Evolutionary conservation across 2,888 invertebrate species (phyloP).

Genomic region (Anthoptus insignis): DNA sequence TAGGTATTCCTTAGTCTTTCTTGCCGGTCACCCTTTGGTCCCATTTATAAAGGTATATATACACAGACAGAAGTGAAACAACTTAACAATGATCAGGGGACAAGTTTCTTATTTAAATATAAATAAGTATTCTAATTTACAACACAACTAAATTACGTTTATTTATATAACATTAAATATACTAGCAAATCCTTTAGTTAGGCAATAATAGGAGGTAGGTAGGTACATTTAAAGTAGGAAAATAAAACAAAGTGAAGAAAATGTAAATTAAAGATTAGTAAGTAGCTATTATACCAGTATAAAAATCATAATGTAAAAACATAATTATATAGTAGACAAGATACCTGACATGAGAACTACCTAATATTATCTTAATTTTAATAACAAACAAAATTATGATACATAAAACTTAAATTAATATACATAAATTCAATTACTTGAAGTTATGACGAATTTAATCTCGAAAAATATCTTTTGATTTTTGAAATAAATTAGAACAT

Average conservation of each 20-base stretch:
- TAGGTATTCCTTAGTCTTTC: conserved; percentile 15
- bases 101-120: neutral
- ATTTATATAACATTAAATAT: neutral
- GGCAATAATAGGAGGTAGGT: conserved; percentile 3
- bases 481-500: too few relatives aligned
- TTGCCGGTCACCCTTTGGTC: conserved; percentile 34
- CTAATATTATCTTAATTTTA: too few relatives aligned
- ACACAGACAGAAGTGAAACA: neutral
- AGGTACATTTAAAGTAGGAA: neutral
- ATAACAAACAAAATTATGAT: too few relatives aligned
- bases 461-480: too few relatives aligned
- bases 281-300: neutral
- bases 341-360: too few relatives aligned
- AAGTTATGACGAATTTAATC: too few relatives aligned
- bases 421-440: too few relatives aligned
- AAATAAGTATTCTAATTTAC: conserved; percentile 3
- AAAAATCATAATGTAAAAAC: neutral
- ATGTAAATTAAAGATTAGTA: too few relatives aligned
- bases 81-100: neutral
- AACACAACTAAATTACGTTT: neutral
- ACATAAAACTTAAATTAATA: too few relatives aligned
- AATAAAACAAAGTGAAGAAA: neutral
- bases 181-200: conserved; percentile 1
- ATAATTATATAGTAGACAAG: too few relatives aligned
- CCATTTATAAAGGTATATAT: conserved; percentile 28